Percentiles rank a stretch among this genome's conserved stretches.
Evolutionary conservation across 2,888 invertebrate species (phyloP).

Genomic region (Zaprionus obscuricornis): DNA sequence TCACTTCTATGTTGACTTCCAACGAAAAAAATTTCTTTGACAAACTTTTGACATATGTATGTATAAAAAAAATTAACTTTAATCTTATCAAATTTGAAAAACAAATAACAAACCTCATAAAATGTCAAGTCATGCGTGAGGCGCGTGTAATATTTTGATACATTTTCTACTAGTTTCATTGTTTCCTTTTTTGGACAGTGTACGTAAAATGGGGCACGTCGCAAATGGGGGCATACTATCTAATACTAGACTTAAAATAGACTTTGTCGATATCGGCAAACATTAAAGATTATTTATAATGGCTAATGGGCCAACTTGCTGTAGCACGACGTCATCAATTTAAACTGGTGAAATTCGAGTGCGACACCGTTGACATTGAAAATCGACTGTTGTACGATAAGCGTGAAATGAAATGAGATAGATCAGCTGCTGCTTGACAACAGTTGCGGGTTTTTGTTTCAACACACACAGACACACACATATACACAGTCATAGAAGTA

Average conservation of each 20-base stretch:
- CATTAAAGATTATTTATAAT: too few relatives aligned
- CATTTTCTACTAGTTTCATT: too few relatives aligned
- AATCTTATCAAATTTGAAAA: constrained; percentile 45
- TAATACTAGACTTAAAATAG: too few relatives aligned
- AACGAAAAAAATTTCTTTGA: neutral
- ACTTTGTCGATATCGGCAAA: too few relatives aligned
- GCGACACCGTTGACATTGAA: constrained; percentile 61
- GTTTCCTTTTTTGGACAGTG: too few relatives aligned
- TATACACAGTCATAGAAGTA: neutral
- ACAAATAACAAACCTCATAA: constrained; percentile 10
- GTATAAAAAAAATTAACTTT: constrained; percentile 5
- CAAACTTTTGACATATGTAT: too few relatives aligned
- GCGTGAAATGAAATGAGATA: constrained; percentile 37
- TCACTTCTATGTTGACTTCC: too few relatives aligned
- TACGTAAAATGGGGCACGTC: too few relatives aligned
- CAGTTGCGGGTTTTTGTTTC: constrained; percentile 23
- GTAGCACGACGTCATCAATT: constrained; percentile 63
- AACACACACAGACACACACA: constrained; percentile 1
- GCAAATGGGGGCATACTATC: too few relatives aligned
- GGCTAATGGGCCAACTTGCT: too few relatives aligned
- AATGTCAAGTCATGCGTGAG: constrained; percentile 9
- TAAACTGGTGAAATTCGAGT: constrained; percentile 60
- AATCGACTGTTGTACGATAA: constrained; percentile 45
- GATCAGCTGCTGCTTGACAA: constrained; percentile 57
- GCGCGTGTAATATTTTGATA: constrained; percentile 11